Conservation (phyloP, 2,113 vertebrate genomes). For the Lamprologus lemairii region DNA sequence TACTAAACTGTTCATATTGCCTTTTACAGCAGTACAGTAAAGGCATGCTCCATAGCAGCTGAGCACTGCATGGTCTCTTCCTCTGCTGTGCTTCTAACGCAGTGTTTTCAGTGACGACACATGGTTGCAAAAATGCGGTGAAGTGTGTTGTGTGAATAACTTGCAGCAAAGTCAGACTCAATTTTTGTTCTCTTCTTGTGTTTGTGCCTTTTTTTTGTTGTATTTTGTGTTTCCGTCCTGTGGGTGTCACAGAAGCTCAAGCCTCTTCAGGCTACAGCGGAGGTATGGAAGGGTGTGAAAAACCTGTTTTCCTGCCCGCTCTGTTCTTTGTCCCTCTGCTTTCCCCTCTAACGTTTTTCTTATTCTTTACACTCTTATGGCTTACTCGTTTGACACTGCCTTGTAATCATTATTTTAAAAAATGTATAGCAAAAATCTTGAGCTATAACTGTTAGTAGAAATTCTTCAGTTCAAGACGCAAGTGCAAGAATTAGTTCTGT, state of each 20-base stretch:
- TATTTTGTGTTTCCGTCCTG: constrained; percentile 38
- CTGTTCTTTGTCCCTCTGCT: background rate
- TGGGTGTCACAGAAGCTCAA: constrained; percentile 53
- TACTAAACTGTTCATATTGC: background rate
- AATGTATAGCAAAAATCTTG: background rate
- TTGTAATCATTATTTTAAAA: background rate
- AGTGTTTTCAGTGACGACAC: background rate
- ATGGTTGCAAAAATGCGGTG: background rate
- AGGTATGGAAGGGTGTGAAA: constrained; percentile 62
- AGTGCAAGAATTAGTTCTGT: background rate
- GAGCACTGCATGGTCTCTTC: constrained; percentile 36
- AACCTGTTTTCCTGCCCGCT: constrained; percentile 19
- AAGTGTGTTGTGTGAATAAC: background rate
- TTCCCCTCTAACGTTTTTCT: background rate
- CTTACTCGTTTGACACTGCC: background rate
- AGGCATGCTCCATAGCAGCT: constrained; percentile 27
- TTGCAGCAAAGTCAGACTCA: constrained; percentile 12
- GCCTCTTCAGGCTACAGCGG: constrained; percentile 55
- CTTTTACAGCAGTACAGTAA: constrained; percentile 1
- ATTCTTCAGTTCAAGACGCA: background rate
- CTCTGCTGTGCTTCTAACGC: background rate
- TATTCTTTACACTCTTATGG: background rate
- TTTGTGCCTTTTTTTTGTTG: constrained; percentile 22
- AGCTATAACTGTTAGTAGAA: background rate
- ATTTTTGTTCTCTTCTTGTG: constrained; percentile 23